Percentiles rank a stretch among this genome's conserved stretches.
Conservation (phyloP, 1,140 invertebrate genomes). For the Sarcophaga bullata region DNA sequence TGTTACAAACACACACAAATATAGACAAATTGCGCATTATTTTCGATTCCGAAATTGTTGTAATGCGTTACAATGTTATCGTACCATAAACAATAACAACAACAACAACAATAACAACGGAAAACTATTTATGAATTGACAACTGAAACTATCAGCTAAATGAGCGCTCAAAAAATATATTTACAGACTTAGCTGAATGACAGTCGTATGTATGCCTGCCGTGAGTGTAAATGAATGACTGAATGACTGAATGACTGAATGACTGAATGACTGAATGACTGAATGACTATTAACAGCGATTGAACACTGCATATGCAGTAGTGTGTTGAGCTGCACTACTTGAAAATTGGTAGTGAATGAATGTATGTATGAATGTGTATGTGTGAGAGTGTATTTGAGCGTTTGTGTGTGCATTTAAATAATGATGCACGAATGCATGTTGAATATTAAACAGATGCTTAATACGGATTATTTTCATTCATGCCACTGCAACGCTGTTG, state of each 20-base stretch:
- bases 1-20: background rate
- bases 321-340: background rate
- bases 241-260: background rate
- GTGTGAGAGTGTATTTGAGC: too few relatives aligned
- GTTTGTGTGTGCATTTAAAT: background rate
- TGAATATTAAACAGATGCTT: constrained; percentile 22
- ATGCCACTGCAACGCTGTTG: background rate
- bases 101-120: background rate
- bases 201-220: too few relatives aligned
- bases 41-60: background rate
- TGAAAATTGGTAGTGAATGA: too few relatives aligned
- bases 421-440: background rate
- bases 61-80: constrained; percentile 14
- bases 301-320: background rate
- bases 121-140: constrained; percentile 10
- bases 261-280: background rate
- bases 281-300: background rate
- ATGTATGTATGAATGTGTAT: too few relatives aligned
- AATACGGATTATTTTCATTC: constrained; percentile 18
- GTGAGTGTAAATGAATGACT: background rate
- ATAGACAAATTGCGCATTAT: constrained; percentile 15
- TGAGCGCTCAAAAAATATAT: too few relatives aligned
- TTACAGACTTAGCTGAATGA: too few relatives aligned
- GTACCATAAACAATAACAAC: too few relatives aligned
- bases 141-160: background rate